These are phyloP conservation scores for Cariama cristata DNA, from an alignment of 2,113 vertebrate genomes.

Conservation along the genomic window DNA sequence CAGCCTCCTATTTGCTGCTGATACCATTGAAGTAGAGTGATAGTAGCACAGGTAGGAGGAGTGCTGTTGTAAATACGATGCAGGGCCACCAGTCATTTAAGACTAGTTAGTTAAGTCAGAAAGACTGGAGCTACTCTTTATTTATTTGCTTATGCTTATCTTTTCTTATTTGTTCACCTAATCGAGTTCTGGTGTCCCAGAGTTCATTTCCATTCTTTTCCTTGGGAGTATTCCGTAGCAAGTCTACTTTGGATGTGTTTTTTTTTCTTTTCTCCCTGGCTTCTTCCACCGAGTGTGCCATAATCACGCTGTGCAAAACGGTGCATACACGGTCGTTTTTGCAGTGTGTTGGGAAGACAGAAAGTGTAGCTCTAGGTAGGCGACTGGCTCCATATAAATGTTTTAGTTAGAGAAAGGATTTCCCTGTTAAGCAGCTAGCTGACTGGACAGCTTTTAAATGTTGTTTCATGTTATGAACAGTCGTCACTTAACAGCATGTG, in stretches of 20 bases:
- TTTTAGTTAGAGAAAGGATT: neutral
- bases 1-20: neutral
- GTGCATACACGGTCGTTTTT: accelerated
- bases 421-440: neutral
- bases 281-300: accelerated
- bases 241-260: neutral
- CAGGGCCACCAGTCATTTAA: neutral
- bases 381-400: neutral
- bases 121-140: neutral
- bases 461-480: neutral
- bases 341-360: accelerated
- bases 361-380: neutral
- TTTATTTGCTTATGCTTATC: neutral
- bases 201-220: neutral
- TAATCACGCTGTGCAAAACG: accelerated
- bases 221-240: neutral
- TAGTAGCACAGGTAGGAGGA: neutral
- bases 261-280: neutral
- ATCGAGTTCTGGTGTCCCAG: neutral
- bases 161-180: neutral
- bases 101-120: neutral
- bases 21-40: neutral
- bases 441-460: neutral
- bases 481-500: neutral
- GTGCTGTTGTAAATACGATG: neutral